phyloP scores from a whole-genome alignment of 2,888 invertebrate species.

The Phaonia tiefii region DNA sequence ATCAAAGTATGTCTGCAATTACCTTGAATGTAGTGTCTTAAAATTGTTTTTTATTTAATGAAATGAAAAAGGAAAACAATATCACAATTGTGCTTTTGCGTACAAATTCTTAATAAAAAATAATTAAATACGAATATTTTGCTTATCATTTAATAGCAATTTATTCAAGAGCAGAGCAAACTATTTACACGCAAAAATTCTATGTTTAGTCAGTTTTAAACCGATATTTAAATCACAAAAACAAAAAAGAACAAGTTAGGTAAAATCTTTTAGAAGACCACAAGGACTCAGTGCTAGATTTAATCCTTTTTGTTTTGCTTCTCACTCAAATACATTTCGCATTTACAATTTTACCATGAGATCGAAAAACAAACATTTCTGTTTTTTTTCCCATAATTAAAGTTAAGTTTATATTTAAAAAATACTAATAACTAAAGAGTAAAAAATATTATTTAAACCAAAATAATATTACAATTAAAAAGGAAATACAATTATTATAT shows the following conservation, averaged over 20 bases:
- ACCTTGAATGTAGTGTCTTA: constrained; percentile 68
- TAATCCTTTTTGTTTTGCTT: background rate
- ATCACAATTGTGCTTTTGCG: constrained; percentile 59
- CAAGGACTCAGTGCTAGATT: constrained; percentile 1
- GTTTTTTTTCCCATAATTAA: too few relatives aligned
- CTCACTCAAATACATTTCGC: background rate
- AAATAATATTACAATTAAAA: constrained; percentile 1
- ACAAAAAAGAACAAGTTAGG: constrained; percentile 31
- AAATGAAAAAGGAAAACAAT: constrained; percentile 20
- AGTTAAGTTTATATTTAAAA: background rate
- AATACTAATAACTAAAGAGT: background rate
- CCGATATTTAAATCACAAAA: constrained; percentile 38
- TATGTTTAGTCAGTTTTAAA: too few relatives aligned
- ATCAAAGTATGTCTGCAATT: constrained; percentile 64
- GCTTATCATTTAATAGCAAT: constrained; percentile 64
- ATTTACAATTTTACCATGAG: too few relatives aligned
- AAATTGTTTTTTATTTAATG: constrained; percentile 29
- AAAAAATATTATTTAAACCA: background rate
- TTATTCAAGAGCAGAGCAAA: constrained; percentile 35
- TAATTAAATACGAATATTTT: constrained; percentile 31
- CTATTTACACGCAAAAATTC: constrained; percentile 23
- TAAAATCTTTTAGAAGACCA: background rate
- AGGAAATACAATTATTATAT: background rate
- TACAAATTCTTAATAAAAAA: constrained; percentile 50
- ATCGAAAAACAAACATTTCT: too few relatives aligned